Base-by-base conservation (phyloP, 2,888 invertebrate genomes). In the Lamellibrachia columna region DNA sequence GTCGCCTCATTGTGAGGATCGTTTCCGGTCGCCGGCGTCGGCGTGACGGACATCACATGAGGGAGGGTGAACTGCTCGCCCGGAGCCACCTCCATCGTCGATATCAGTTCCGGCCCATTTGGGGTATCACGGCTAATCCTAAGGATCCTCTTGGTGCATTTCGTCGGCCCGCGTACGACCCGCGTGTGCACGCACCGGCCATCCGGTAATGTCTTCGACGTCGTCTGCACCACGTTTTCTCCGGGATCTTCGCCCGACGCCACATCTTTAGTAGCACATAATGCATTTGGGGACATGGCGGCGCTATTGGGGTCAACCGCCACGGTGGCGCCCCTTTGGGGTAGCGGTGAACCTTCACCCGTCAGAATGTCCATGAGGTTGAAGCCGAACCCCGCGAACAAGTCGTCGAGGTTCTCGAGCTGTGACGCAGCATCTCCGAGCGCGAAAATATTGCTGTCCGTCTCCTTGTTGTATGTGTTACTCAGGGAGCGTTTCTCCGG, bases 351-450 rank as follows among this genome's bases (percentile, higher is more conserved):
- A 6, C 15, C 92, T 11, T 52, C 92, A 1, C 52, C 91, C n/a
- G 92, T 92, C 15, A 94, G 92, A 53, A 92, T 90, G 15, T 94
- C 93, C 52, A 55, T 92, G 60, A 94, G 91, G 92, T 93, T 90
- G 58, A 92, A 15, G 15, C 94, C 93, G 90, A 94, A 93, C 7
- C 93, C 93, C 28, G 92, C 53, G 52, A 94, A 94, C 55, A 94
- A 58, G 40, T 94, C 94, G 92, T 94, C 94, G 53, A 94, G 92
- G 90, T 94, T 93, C 58, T 92, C 93, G 4, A 94, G 93, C n/a
- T 93, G 91, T 3, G 93, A 92, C n/a, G 94, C 94, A 2, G 94
- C 94, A 58, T 94, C 94, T 3, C 94, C 94, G 55, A 94, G 93
- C 6, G 94, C 94, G 92, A 94, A 94, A 58, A 94, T 94, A 92